These are phyloP conservation scores for Aphyosemion australe DNA, from an alignment of 2,113 vertebrate species.

Conservation along the genomic window DNA sequence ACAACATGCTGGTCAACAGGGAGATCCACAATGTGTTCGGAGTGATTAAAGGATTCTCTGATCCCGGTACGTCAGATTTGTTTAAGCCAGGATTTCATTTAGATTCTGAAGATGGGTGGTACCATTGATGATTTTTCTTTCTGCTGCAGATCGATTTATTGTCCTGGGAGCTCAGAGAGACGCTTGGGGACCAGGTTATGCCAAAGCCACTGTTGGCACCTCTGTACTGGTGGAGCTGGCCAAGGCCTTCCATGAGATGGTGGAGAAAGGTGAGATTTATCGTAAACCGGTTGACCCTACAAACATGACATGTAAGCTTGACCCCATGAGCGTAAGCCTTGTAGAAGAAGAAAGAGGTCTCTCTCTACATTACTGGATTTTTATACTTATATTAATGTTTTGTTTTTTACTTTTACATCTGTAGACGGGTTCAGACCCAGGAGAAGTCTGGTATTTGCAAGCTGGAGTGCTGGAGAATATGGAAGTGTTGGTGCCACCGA, in stretches of 20 bases:
- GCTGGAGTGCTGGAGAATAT: conserved; percentile 92
- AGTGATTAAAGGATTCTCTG: conserved; percentile 86
- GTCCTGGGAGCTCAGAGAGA: conserved; percentile 94
- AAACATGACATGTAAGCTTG: too few relatives aligned
- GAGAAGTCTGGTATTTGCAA: conserved; percentile 92
- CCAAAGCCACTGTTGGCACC: conserved; percentile 87
- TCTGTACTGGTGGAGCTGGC: conserved; percentile 86
- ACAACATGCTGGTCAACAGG: conserved; percentile 80
- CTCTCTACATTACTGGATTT: too few relatives aligned
- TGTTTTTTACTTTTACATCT: too few relatives aligned
- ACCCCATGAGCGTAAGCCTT: too few relatives aligned
- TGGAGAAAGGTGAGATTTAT: conserved; percentile 79
- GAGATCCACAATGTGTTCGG: conserved; percentile 90
- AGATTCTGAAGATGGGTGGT: rapidly evolving
- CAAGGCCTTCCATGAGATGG: conserved; percentile 76
- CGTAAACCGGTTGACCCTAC: too few relatives aligned
- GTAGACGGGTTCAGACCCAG: conserved; percentile 86
- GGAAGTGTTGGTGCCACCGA: conserved; percentile 92
- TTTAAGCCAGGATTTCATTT: rapidly evolving
- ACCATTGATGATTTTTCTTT: not conserved
- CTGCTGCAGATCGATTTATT: conserved; percentile 84
- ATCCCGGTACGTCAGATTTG: conserved; percentile 80
- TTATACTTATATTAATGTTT: too few relatives aligned
- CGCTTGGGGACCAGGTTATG: conserved; percentile 83
- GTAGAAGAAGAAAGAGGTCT: too few relatives aligned